phyloP scores from a whole-genome alignment of 92 coral and sea anemone genomes.

The Desmophyllum pertusum region DNA sequence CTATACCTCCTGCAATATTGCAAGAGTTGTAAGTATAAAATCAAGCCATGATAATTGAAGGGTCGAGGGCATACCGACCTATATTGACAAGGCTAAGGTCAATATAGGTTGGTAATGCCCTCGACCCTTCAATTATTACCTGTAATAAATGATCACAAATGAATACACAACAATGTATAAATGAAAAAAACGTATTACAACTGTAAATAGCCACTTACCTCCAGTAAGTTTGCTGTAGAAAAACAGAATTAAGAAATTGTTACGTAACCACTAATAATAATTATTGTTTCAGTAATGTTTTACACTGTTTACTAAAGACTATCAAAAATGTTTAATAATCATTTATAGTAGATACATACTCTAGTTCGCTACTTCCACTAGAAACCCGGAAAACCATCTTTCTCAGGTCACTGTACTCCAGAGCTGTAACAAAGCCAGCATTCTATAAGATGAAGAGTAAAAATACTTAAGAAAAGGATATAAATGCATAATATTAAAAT shows the following conservation, averaged over 20 bases:
- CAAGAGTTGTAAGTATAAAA: background rate
- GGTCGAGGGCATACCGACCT: no score
- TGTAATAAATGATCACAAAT: no score
- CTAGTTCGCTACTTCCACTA: conserved; percentile 91
- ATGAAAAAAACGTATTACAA: background rate
- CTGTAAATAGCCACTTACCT: conserved; percentile 53
- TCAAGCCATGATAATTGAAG: background rate
- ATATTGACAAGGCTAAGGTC: no score
- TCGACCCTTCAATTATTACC: no score
- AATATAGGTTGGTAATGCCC: no score
- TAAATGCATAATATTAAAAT: background rate
- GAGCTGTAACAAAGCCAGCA: conserved; percentile 96
- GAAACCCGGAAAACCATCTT: conserved; percentile 91
- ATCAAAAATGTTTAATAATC: background rate
- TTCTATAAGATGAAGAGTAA: conserved; percentile 52
- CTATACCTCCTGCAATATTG: conserved; percentile 87
- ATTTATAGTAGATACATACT: conserved; percentile 69
- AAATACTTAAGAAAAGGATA: background rate
- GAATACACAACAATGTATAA: background rate
- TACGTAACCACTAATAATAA: no score
- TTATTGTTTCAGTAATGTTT: background rate
- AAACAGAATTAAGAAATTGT: conserved; percentile 8
- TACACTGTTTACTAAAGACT: background rate
- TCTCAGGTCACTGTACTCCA: conserved; percentile 94
- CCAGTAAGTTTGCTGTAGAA: conserved; percentile 87